phyloP scores from a whole-genome alignment of 2,888 invertebrate genomes.

The Phaonia tiefii region DNA sequence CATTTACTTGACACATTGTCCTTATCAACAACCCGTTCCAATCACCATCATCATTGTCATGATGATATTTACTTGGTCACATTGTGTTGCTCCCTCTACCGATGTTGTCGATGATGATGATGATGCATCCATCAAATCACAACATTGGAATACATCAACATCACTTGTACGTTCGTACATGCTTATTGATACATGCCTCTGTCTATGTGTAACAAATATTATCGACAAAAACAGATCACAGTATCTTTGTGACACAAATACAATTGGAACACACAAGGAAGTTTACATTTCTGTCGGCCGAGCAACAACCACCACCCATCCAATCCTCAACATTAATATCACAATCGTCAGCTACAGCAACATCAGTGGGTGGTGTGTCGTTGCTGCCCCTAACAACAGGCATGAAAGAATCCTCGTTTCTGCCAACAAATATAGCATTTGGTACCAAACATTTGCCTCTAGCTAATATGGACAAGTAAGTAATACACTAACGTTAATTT shows the following conservation, averaged over 20 bases:
- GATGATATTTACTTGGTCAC: not conserved
- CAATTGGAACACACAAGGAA: slow-evolving; percentile 79
- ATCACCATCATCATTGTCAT: slow-evolving; percentile 18
- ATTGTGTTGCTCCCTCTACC: slow-evolving; percentile 15
- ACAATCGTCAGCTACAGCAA: not conserved
- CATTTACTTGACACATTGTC: slow-evolving; percentile 27
- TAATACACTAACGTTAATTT: slow-evolving; percentile 6
- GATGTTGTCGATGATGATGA: slow-evolving; percentile 33
- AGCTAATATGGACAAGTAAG: slow-evolving; percentile 74
- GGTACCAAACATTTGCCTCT: slow-evolving; percentile 68
- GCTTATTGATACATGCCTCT: slow-evolving; percentile 11
- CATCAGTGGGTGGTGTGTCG: slow-evolving; percentile 49
- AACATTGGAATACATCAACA: slow-evolving; percentile 40
- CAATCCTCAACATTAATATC: slow-evolving; percentile 26
- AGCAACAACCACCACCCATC: slow-evolving; percentile 47
- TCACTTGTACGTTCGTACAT: slow-evolving; percentile 21
- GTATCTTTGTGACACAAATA: slow-evolving; percentile 78
- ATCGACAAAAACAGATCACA: slow-evolving; percentile 72
- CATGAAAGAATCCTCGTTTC: slow-evolving; percentile 51
- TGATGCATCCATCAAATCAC: slow-evolving; percentile 59
- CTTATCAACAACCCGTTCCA: not conserved
- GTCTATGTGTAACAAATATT: slow-evolving; percentile 42
- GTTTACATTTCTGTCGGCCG: slow-evolving; percentile 74
- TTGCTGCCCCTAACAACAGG: slow-evolving; percentile 47
- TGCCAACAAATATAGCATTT: slow-evolving; percentile 59